Base-by-base conservation (phyloP, 2,888 invertebrate genomes). In the Lasioglossum villosulum region DNA sequence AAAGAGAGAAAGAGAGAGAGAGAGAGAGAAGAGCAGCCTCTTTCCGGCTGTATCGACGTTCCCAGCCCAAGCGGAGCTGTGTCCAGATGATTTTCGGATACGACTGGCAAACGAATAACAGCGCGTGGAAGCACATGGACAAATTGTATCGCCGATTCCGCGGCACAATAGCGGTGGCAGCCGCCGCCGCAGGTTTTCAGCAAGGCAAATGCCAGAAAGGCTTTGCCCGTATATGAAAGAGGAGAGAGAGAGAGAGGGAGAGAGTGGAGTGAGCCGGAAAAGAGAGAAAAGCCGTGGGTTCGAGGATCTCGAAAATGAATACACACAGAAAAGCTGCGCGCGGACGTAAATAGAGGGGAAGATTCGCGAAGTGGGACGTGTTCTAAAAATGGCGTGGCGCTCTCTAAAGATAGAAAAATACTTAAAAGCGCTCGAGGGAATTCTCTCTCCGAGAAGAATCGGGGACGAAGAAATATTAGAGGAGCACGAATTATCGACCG, bases 401-500 rank as follows among this genome's bases (percentile, higher is more conserved):
- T 19, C 42, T 73, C 82, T 77, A 82, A 84, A 82, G 77, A 84
- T 75, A 82, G 84, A 82, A 63, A 73, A 78, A 82, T 82, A 72
- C 78, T 84, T 82, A 78, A 83, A 70, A 78, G 71, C 66, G 80
- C 80, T 74, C 76, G 77, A 16, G 80, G 85, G 70, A 39, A 66
- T 30, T 30, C 72, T 71, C 37, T 52, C 52, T 14, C 12, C 52
- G 75, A 75, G 72, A 73, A 56, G 78, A 72, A 84, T 77, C 37
- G 71, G 30, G 78, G 71, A 34, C 74, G 52, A 75, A 27, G 59
- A 75, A 73, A 34, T 45, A 45, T 77, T 66, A 48, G 14, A 23
- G 4, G 59, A 27, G 37, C 23, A 45, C 66, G 37, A 73, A 76
- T 83, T 63, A 73, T 83, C 72, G 66, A 66, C 76, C 73, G 30